Evolutionary conservation across 2,888 invertebrate species (phyloP).

Genomic region (Thymelicus sylvestris): DNA sequence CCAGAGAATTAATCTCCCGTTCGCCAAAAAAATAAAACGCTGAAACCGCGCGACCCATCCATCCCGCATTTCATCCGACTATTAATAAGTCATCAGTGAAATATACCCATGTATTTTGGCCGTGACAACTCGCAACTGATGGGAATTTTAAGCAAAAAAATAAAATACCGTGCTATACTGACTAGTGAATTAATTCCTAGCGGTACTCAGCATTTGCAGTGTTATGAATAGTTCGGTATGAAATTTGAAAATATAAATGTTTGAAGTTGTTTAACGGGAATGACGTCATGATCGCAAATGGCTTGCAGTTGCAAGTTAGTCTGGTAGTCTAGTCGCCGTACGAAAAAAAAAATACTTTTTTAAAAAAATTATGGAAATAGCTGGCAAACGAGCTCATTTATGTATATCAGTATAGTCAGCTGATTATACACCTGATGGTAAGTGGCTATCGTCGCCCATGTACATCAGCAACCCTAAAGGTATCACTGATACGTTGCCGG

Average conservation of each 20-base stretch:
- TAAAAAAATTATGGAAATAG: too few species aligned
- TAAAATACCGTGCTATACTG: not conserved
- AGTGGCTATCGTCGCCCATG: too few species aligned
- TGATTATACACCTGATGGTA: too few species aligned
- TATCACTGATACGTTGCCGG: too few species aligned
- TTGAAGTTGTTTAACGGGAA: not conserved
- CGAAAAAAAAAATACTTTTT: too few species aligned
- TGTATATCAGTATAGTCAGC: too few species aligned
- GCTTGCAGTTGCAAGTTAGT: too few species aligned
- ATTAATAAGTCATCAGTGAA: conserved; percentile 37
- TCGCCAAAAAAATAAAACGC: conserved; percentile 28
- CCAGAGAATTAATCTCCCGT: conserved; percentile 36
- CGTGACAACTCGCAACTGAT: conserved; percentile 1
- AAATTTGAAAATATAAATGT: not conserved
- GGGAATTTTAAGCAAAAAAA: conserved; percentile 24
- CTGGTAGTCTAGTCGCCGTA: too few species aligned
- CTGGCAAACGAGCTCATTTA: too few species aligned
- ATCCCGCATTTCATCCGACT: conserved; percentile 29
- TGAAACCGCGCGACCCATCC: conserved; percentile 24
- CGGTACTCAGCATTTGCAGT: not conserved
- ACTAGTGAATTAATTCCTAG: conserved; percentile 17
- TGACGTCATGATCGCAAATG: too few species aligned
- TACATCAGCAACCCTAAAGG: too few species aligned
- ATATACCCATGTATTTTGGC: conserved; percentile 26
- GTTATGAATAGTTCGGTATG: not conserved